These are phyloP conservation scores for Amazona finschi DNA, from an alignment of 2,797 vertebrate species.

Conservation along the genomic window DNA sequence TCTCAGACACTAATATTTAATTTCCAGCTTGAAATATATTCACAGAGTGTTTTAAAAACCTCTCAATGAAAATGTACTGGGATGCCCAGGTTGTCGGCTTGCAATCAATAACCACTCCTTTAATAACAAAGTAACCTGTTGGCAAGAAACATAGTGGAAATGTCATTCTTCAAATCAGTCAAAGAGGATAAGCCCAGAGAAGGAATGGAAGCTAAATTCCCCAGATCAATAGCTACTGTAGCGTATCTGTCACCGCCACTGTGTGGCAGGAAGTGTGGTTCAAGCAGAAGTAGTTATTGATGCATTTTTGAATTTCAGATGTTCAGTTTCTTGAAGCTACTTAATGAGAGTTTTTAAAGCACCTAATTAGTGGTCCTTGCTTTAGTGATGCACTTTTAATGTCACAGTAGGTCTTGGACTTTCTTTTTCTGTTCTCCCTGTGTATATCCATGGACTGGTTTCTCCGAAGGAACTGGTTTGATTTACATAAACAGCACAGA, in stretches of 20 bases:
- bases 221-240: background rate
- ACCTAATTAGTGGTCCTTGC: background rate
- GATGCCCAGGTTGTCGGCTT: background rate
- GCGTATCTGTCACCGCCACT: background rate
- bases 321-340: background rate
- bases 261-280: background rate
- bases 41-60: background rate
- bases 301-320: background rate
- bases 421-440: background rate
- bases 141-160: background rate
- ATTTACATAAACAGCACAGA: fast-evolving
- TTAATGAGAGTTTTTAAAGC: background rate
- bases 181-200: background rate
- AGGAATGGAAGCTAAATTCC: background rate
- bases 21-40: background rate
- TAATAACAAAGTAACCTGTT: background rate
- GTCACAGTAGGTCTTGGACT: background rate
- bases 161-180: conserved; percentile 16
- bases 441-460: background rate
- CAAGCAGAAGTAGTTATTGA: background rate
- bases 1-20: background rate
- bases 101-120: background rate
- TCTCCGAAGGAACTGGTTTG: background rate
- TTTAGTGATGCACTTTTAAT: background rate
- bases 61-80: background rate